Conservation (phyloP, 2,888 invertebrate genomes). For the Aromia moschata region DNA sequence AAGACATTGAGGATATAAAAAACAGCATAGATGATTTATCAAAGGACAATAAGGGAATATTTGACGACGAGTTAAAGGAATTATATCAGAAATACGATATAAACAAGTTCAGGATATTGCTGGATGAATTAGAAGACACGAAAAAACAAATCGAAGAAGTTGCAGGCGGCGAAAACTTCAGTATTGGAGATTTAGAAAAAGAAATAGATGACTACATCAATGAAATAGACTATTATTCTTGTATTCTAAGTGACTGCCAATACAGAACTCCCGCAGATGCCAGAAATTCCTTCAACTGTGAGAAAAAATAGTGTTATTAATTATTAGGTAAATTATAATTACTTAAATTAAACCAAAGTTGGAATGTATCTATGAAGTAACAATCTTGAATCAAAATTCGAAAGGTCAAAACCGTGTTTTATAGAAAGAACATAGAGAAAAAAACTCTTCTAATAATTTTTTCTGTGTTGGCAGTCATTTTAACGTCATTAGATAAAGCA, state of each 20-base stretch:
- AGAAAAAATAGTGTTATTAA: background rate
- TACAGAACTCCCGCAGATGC: constrained; percentile 12
- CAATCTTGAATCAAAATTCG: too few relatives aligned
- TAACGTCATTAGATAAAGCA: too few relatives aligned
- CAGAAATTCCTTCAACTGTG: background rate
- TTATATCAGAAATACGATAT: constrained; percentile 15
- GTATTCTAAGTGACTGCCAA: constrained; percentile 8
- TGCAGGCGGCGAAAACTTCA: background rate
- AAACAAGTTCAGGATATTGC: background rate
- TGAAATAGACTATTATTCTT: constrained; percentile 16
- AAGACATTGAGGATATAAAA: constrained; percentile 13
- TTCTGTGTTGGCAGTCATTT: too few relatives aligned
- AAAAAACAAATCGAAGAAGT: constrained; percentile 9
- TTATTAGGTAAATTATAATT: too few relatives aligned
- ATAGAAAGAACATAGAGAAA: too few relatives aligned
- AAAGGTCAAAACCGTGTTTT: too few relatives aligned
- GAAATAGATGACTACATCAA: constrained; percentile 13
- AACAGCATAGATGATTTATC: background rate
- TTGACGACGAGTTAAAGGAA: constrained; percentile 6
- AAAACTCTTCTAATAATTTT: too few relatives aligned
- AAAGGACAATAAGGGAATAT: background rate
- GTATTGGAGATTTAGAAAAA: constrained; percentile 1
- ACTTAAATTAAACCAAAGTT: too few relatives aligned
- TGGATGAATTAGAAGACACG: constrained; percentile 5
- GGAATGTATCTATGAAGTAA: too few relatives aligned